phyloP scores from a whole-genome alignment of 2,797 vertebrate species.

The Lindbergichthys nudifrons region DNA sequence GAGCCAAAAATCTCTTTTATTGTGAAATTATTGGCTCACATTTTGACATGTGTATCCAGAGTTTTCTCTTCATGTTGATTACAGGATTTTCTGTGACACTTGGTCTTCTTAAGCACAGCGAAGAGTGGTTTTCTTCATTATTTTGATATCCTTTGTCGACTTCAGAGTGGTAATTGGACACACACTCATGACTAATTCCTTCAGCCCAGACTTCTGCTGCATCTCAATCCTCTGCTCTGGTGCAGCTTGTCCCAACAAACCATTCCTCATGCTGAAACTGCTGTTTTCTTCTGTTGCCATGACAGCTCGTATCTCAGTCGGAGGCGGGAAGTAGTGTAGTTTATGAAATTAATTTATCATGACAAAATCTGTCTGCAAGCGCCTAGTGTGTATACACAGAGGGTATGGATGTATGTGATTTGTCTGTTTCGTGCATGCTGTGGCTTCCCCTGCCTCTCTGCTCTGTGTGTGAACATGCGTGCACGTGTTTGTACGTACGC shows the following conservation, averaged over 20 bases:
- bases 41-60: constrained; percentile 12
- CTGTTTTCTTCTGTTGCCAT: constrained; percentile 72
- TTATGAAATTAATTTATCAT: constrained; percentile 58
- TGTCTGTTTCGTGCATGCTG: constrained; percentile 15
- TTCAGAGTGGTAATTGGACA: constrained; percentile 69
- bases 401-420: constrained; percentile 9
- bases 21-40: constrained; percentile 10
- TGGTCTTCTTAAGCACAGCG: constrained; percentile 28
- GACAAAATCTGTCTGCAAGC: constrained; percentile 47
- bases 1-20: background rate
- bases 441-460: constrained; percentile 37
- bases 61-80: constrained; percentile 8
- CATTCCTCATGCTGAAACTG: constrained; percentile 35
- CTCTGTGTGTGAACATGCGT: constrained; percentile 13
- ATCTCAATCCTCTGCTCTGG: constrained; percentile 62
- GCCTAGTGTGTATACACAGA: background rate
- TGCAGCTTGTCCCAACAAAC: constrained; percentile 60
- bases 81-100: constrained; percentile 24
- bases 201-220: constrained; percentile 53
- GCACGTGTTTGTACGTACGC: constrained; percentile 45
- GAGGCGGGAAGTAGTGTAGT: constrained; percentile 30
- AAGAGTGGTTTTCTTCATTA: constrained; percentile 55
- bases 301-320: constrained; percentile 60
- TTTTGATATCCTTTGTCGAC: constrained; percentile 57
- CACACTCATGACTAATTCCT: constrained; percentile 66